Evolutionary conservation across 2,888 invertebrate genomes (phyloP).

Genomic region (Prostheceraeus crozeri): DNA sequence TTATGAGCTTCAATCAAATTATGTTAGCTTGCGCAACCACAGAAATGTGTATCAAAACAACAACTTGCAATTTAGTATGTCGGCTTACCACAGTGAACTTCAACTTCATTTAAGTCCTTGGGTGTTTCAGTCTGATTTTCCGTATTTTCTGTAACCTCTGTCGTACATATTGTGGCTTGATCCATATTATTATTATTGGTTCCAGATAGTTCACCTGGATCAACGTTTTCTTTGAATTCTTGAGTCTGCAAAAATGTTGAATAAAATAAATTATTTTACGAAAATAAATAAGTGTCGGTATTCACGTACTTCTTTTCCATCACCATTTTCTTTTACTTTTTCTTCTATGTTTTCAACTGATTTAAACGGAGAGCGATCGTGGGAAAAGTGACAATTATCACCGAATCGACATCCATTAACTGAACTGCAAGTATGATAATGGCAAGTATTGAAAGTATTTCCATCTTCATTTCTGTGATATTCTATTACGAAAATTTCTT

Average conservation of each 20-base stretch:
- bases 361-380: conserved; percentile 35
- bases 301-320: conserved; percentile 30
- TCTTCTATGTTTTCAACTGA: conserved; percentile 36
- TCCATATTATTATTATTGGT: conserved; percentile 38
- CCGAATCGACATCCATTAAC: conserved; percentile 37
- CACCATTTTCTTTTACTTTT: not conserved
- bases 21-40: no score
- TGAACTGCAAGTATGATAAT: no score
- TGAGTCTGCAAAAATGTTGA: not conserved
- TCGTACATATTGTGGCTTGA: conserved; percentile 8
- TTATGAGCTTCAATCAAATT: no score
- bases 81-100: conserved; percentile 22
- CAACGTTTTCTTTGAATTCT: conserved; percentile 34
- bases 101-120: not conserved
- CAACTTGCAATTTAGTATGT: no score
- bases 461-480: no score
- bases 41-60: no score
- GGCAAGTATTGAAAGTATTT: no score
- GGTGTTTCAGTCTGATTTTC: conserved; percentile 8
- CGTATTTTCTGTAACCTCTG: conserved; percentile 4
- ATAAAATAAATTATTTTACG: not conserved
- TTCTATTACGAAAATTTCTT: no score
- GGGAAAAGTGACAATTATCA: conserved; percentile 38
- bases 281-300: not conserved
- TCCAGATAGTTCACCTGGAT: conserved; percentile 36